Conservation (phyloP, 2,888 invertebrate genomes). For the Galerucella calmariensis region DNA sequence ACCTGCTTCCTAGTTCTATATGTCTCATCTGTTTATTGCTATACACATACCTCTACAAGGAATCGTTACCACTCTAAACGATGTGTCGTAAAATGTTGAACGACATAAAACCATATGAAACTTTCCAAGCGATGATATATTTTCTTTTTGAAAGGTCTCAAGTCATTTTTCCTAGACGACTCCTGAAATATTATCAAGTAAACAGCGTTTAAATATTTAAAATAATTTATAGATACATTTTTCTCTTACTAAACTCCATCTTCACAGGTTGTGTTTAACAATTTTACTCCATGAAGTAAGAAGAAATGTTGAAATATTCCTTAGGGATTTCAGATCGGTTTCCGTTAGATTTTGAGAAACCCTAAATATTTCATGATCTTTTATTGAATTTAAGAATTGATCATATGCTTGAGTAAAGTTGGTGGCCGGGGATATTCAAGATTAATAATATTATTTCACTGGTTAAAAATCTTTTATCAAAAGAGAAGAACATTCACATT, state of each 20-base stretch:
- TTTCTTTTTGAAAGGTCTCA: slow-evolving; percentile 19
- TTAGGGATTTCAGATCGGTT: no score
- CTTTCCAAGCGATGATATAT: slow-evolving; percentile 1
- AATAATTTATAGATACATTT: neutral
- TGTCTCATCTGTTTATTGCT: slow-evolving; percentile 48
- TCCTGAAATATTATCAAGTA: neutral
- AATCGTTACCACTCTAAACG: slow-evolving; percentile 55
- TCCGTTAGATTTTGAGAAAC: no score
- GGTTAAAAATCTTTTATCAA: neutral
- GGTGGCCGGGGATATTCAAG: no score
- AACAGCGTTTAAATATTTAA: neutral
- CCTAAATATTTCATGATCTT: no score
- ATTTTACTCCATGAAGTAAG: neutral
- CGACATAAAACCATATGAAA: slow-evolving; percentile 47
- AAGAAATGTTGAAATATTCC: neutral
- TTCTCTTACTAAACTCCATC: neutral
- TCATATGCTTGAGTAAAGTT: no score
- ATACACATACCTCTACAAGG: slow-evolving; percentile 35
- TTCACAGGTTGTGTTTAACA: neutral
- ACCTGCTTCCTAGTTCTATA: slow-evolving; percentile 43
- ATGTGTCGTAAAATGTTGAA: slow-evolving; percentile 53
- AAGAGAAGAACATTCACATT: neutral
- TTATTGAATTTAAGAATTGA: no score
- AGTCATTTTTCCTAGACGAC: slow-evolving; percentile 6
- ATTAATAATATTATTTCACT: neutral